Evolutionary conservation across 2,113 vertebrate genomes (phyloP).

Genomic region (Tragelaphus imberbis): DNA sequence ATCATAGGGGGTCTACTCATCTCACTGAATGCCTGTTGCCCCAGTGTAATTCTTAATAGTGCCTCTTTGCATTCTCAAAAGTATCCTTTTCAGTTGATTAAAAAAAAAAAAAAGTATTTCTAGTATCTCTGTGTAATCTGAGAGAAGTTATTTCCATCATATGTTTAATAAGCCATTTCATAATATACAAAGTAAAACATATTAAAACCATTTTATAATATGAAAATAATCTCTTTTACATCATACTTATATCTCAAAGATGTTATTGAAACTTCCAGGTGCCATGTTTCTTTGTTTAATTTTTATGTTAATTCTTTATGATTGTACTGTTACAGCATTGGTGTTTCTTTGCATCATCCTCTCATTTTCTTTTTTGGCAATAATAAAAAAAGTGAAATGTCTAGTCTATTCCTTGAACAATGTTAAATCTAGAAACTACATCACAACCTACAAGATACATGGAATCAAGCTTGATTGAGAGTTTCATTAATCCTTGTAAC

Average conservation of each 20-base stretch:
- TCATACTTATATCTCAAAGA: not conserved
- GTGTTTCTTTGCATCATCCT: not conserved
- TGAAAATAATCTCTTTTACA: not conserved
- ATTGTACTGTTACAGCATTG: not conserved
- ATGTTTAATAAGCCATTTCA: not conserved
- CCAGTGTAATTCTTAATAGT: not conserved
- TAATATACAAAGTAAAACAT: not conserved
- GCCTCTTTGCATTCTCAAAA: not conserved
- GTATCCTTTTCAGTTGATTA: not conserved
- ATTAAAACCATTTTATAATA: not conserved
- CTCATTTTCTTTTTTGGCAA: not conserved
- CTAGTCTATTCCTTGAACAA: not conserved
- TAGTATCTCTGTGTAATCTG: not conserved
- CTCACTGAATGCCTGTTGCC: not conserved
- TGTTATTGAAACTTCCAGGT: not conserved
- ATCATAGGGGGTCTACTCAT: not conserved
- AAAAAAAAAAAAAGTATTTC: not conserved
- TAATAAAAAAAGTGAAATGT: not conserved
- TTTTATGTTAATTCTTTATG: not conserved
- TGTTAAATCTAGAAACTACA: not conserved
- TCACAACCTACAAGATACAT: not conserved
- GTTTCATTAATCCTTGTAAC: not conserved
- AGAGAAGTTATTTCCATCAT: not conserved
- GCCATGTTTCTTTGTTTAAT: not conserved
- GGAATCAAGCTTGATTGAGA: not conserved